Percentiles rank a stretch among this genome's conserved stretches.
Evolutionary conservation across 1,140 invertebrate genomes (phyloP).

Genomic region (Lamellibrachia luymesi): DNA sequence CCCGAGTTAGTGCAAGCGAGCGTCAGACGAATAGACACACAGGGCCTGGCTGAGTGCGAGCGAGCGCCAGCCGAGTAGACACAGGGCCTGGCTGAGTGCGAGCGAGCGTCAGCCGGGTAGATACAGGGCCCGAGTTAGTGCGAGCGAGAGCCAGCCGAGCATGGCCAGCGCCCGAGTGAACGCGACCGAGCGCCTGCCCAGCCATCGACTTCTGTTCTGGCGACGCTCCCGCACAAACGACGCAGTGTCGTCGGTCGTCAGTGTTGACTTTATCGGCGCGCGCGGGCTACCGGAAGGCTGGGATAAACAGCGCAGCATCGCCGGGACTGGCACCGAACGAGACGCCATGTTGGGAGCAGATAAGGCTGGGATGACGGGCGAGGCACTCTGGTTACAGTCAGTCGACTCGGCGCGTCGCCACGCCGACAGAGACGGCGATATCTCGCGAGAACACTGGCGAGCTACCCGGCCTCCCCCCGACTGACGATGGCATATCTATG

Average conservation of each 20-base stretch:
- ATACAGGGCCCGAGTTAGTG: no score
- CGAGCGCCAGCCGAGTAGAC: no score
- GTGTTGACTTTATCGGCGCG: neutral
- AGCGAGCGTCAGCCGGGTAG: no score
- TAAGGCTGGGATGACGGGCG: neutral
- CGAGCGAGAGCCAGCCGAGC: neutral
- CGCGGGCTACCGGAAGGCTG: neutral
- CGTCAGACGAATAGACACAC: no score
- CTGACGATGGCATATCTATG: no score
- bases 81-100: no score
- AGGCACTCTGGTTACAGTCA: neutral
- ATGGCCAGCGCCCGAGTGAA: neutral
- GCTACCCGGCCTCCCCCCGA: no score
- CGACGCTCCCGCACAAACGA: neutral
- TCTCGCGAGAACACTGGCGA: no score
- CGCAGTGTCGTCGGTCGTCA: neutral
- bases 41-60: no score
- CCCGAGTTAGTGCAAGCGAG: neutral
- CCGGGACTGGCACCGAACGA: neutral
- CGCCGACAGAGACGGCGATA: no score
- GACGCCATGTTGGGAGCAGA: neutral
- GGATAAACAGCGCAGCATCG: neutral
- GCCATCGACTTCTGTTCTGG: neutral
- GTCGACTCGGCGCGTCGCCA: no score
- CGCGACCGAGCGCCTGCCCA: neutral